A percentile compares a stretch with the other conserved stretches of the same genome.
phyloP scores from a whole-genome alignment of 2,113 vertebrate species.

The Melanocharis versteri region DNA sequence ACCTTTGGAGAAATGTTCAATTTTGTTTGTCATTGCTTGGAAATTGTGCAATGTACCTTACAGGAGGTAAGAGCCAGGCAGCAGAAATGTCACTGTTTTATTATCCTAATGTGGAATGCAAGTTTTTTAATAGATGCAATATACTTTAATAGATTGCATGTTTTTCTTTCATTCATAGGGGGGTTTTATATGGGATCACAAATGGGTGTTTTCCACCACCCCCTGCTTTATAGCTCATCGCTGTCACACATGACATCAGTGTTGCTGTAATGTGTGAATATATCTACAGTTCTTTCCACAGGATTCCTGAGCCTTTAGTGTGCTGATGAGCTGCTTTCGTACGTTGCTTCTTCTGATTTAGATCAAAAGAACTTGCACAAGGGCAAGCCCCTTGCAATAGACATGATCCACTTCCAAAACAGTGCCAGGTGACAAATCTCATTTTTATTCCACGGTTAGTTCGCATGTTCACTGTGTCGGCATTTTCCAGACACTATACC shows the following conservation, averaged over 20 bases:
- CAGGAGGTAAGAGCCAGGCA: background rate
- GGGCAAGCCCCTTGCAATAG: background rate
- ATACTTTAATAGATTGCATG: slow-evolving; percentile 3
- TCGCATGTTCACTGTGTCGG: background rate
- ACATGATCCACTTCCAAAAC: background rate
- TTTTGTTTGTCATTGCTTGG: slow-evolving; percentile 57
- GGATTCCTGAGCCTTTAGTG: background rate
- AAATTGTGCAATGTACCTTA: slow-evolving; percentile 17
- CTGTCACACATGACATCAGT: background rate
- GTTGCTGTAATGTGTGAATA: background rate
- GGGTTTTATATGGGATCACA: background rate
- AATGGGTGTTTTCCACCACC: background rate
- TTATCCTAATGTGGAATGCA: background rate
- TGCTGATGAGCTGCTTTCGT: background rate
- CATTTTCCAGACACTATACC: background rate
- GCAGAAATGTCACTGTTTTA: background rate
- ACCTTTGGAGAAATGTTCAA: slow-evolving; percentile 67
- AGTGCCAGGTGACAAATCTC: background rate
- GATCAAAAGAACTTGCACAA: slow-evolving; percentile 1
- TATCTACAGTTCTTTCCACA: background rate
- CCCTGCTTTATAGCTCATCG: background rate
- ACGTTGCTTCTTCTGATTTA: background rate
- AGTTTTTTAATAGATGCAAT: background rate
- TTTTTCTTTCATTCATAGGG: background rate
- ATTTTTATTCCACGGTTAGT: background rate